A percentile compares a stretch with the other conserved stretches of the same genome.
Evolutionary conservation across 2,888 invertebrate genomes (phyloP).

Genomic region (Macrosoma leucophasiata): DNA sequence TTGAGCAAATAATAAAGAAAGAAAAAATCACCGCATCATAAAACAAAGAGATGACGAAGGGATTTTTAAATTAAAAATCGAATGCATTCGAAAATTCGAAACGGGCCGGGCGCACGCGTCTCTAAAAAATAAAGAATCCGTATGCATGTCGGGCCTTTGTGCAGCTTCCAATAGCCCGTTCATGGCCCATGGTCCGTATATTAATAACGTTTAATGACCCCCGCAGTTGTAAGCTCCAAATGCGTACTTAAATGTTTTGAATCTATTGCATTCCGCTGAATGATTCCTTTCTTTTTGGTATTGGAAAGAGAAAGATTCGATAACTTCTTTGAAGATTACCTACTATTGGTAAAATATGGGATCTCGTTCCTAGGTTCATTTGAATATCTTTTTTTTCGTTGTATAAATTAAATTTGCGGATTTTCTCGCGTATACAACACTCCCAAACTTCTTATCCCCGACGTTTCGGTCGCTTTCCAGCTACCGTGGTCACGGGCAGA

Average conservation of each 20-base stretch:
- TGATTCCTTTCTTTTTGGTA: too few species aligned
- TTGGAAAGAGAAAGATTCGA: too few species aligned
- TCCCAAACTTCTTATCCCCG: too few species aligned
- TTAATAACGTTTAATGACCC: conserved; percentile 42
- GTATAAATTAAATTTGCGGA: too few species aligned
- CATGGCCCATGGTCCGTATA: conserved; percentile 25
- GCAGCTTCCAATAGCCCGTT: conserved; percentile 28
- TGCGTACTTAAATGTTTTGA: conserved; percentile 31
- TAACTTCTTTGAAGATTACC: too few species aligned
- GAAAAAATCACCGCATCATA: conserved; percentile 9
- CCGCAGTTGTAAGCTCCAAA: conserved; percentile 34
- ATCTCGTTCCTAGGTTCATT: too few species aligned
- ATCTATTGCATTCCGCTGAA: conserved; percentile 35
- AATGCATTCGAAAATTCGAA: conserved; percentile 23
- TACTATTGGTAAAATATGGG: too few species aligned
- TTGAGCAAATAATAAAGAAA: conserved; percentile 5
- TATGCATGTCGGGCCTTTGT: conserved; percentile 36
- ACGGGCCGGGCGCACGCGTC: conserved; percentile 21
- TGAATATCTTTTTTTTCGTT: too few species aligned
- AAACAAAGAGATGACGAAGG: conserved; percentile 14
- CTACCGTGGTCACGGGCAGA: too few species aligned
- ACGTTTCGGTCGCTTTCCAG: too few species aligned
- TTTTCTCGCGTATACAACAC: too few species aligned
- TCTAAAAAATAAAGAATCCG: conserved; percentile 31
- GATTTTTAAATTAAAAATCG: conserved; percentile 20